Evolutionary conservation across 53 echinoderm and acorn worm species (phyloP).

Genomic region (Stichopus horrens): DNA sequence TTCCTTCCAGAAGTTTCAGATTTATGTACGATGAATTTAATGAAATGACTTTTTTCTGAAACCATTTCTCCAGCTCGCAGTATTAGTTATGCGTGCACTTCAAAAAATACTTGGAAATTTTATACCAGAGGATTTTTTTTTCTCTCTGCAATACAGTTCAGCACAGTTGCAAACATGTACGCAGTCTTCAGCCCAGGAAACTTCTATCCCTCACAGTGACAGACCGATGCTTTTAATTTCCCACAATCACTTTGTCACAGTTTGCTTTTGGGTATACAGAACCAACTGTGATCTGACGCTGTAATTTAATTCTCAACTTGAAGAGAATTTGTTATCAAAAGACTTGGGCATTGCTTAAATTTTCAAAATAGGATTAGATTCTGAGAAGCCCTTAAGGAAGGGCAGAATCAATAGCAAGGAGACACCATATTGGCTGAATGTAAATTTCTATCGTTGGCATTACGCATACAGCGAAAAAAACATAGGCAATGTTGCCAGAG

Average conservation of each 20-base stretch:
- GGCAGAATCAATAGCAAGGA: slow-evolving; percentile 27
- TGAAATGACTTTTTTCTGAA: too few species aligned
- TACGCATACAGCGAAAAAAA: not conserved
- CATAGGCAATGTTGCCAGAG: not conserved
- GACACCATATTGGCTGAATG: slow-evolving; percentile 15
- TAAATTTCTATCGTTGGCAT: not conserved
- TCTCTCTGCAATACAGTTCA: not conserved
- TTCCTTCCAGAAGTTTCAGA: too few species aligned
- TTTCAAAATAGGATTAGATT: slow-evolving; percentile 38
- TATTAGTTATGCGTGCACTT: too few species aligned
- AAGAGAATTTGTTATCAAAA: slow-evolving; percentile 24
- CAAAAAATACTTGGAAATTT: too few species aligned
- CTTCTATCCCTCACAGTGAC: not conserved
- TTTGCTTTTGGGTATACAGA: not conserved
- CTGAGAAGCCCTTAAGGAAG: slow-evolving; percentile 39
- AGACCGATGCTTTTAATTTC: not conserved
- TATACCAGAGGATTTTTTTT: too few species aligned
- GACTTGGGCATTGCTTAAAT: slow-evolving; percentile 36
- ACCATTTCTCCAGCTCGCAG: too few species aligned
- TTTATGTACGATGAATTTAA: too few species aligned
- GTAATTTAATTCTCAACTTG: slow-evolving; percentile 39
- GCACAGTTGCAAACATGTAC: not conserved
- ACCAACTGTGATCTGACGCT: slow-evolving; percentile 13
- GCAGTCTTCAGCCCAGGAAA: not conserved
- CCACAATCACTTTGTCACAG: slow-evolving; percentile 14